Evolutionary conservation across 2,113 vertebrate genomes (phyloP), one percentile per base, ranked within the genome.

Genomic region (Chaetura pelagica): DNA sequence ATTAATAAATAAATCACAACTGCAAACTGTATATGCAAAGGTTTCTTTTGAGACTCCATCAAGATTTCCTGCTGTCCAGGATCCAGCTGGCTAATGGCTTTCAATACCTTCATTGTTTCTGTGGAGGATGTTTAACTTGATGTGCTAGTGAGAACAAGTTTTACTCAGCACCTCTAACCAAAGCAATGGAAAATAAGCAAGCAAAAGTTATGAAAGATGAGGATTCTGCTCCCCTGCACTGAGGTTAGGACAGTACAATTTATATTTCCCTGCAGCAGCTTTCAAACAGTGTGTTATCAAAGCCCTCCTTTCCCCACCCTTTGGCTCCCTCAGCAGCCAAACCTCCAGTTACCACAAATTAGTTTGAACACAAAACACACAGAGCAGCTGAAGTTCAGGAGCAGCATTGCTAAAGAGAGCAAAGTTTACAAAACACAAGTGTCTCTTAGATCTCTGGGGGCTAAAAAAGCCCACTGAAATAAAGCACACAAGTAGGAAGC

Each of bases 181-280:
- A 71, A 81, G 74, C 84, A 46, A 38, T n/a, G 69, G 80, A 75
- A 94, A 84, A 87, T 8, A 87, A 80, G 64, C 57, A 38, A 22
- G 35, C 2, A 6, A 9, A 42, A n/a, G 29, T 2, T 63, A 51
- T 40, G 59, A 83, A 77, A 86, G 30, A 4, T 0, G 15, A 5
- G 20, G 20, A 1, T 61, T 67, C 63, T 62, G 61, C 55, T 73
- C 52, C 42, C 34, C 77, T 46, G 55, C 46, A 42, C 24, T 0
- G 0, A 84, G 52, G 30, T 75, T n/a, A 26, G 42, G 4, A 7
- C 7, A 30, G 46, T 15, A 7, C 38, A 5, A 1, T 35, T 42
- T 27, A 4, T 26, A 26, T 75, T 48, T 67, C 84, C 66, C 10
- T 1, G 11, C 19, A 72, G 87, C 52, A 84, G 87, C 49, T 89